Evolutionary conservation across 2,888 invertebrate genomes (phyloP).

Genomic region (Andrena marginata): DNA sequence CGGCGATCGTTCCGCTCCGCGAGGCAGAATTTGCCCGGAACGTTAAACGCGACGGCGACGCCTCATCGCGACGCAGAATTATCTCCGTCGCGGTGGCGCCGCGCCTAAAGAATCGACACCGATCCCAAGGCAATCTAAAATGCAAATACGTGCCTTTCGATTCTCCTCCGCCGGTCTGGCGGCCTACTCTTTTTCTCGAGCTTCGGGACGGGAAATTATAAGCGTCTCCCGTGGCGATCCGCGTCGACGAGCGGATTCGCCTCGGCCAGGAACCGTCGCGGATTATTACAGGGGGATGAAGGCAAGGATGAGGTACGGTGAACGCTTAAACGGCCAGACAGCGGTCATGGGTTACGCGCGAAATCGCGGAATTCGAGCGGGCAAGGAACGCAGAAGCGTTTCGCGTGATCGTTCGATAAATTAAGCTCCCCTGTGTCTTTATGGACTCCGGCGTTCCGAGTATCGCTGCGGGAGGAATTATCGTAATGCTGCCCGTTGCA

Average conservation of each 20-base stretch:
- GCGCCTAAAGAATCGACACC: constrained; percentile 59
- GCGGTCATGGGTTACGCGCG: constrained; percentile 21
- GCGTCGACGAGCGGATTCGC: constrained; percentile 44
- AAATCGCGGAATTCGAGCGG: constrained; percentile 40
- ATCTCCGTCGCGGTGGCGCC: constrained; percentile 15
- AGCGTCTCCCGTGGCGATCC: constrained; percentile 13
- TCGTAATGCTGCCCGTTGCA: constrained; percentile 49
- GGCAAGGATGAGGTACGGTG: neutral
- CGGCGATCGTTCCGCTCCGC: constrained; percentile 20
- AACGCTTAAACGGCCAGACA: constrained; percentile 4
- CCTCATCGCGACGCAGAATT: constrained; percentile 29
- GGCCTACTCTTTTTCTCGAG: neutral
- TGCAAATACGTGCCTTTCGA: constrained; percentile 64
- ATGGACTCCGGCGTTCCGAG: constrained; percentile 46
- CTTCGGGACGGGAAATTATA: constrained; percentile 9
- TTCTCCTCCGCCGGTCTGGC: neutral
- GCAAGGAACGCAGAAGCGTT: constrained; percentile 55
- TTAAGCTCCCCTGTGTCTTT: constrained; percentile 54
- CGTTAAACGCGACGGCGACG: constrained; percentile 16
- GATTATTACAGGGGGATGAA: constrained; percentile 28
- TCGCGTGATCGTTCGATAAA: constrained; percentile 55
- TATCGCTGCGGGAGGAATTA: constrained; percentile 51
- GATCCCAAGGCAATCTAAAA: constrained; percentile 71
- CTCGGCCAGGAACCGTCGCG: constrained; percentile 9
- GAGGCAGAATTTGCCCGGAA: constrained; percentile 18